Conservation (phyloP, 2,113 vertebrate species). For the Caretta caretta region DNA sequence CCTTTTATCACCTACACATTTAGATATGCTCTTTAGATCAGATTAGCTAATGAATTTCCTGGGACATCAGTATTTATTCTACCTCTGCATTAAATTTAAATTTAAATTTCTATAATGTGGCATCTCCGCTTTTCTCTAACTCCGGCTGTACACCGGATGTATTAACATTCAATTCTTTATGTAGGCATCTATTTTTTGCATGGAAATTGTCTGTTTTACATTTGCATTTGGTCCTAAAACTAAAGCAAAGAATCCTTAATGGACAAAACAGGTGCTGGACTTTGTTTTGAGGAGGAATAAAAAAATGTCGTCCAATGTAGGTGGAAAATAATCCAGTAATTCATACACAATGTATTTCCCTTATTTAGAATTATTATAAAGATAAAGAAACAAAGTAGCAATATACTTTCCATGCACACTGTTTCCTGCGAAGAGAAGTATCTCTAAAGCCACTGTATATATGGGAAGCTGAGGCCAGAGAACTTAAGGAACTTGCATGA, state of each 20-base stretch:
- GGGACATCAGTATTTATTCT: not conserved
- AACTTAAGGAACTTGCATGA: not conserved
- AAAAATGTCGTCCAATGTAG: not conserved
- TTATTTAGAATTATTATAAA: not conserved
- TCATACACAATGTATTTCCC: not conserved
- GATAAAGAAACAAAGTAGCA: not conserved
- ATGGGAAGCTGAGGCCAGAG: not conserved
- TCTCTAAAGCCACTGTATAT: not conserved
- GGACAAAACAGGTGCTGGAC: not conserved
- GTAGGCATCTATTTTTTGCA: not conserved
- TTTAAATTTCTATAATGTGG: not conserved
- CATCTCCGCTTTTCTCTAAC: not conserved
- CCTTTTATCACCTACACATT: constrained; percentile 37
- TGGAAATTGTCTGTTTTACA: not conserved
- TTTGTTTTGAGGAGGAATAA: not conserved
- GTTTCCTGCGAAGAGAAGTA: not conserved
- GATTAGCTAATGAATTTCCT: constrained; percentile 40
- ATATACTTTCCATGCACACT: not conserved
- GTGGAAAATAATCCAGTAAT: not conserved
- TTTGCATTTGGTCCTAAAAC: not conserved
- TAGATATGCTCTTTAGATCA: constrained; percentile 51
- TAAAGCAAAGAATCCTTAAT: not conserved
- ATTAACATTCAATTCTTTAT: not conserved
- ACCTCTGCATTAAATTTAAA: not conserved
- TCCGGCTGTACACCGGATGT: not conserved